Percentiles rank a stretch among this genome's conserved stretches.
These are phyloP conservation scores for Rhinopithecus roxellana DNA, from an alignment of 2,113 vertebrate species.

Conservation along the genomic window DNA sequence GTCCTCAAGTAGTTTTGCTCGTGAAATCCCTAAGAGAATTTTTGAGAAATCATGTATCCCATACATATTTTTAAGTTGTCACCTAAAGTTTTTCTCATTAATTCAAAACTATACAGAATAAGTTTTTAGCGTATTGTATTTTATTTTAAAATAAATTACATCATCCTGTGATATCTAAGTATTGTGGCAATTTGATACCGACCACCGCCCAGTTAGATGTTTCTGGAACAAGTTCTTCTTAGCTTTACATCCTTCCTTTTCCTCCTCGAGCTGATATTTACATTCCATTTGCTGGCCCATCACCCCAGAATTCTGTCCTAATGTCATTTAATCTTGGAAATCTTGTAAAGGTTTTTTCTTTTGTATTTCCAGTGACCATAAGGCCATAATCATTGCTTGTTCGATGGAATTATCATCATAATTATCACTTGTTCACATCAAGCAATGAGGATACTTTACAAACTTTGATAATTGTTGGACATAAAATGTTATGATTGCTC, in stretches of 20 bases:
- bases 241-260: background rate
- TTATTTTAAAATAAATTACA: too few relatives aligned
- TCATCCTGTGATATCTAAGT: background rate
- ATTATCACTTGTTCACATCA: background rate
- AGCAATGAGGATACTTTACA: background rate
- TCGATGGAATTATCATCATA: background rate
- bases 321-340: background rate
- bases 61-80: background rate
- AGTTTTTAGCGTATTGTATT: background rate
- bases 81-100: background rate
- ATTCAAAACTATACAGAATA: background rate
- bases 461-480: too few relatives aligned
- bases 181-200: fast-evolving
- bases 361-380: background rate
- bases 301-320: background rate
- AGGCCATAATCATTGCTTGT: background rate
- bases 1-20: too few relatives aligned
- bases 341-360: background rate
- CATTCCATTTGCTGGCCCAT: fast-evolving
- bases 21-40: background rate
- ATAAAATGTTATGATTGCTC: too few relatives aligned
- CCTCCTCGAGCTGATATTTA: background rate
- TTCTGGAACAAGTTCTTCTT: background rate
- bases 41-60: background rate
- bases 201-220: fast-evolving